A percentile compares a stretch with the other conserved stretches of the same genome.
Conservation (phyloP, 2,888 invertebrate species). For the Hydriomena furcata region DNA sequence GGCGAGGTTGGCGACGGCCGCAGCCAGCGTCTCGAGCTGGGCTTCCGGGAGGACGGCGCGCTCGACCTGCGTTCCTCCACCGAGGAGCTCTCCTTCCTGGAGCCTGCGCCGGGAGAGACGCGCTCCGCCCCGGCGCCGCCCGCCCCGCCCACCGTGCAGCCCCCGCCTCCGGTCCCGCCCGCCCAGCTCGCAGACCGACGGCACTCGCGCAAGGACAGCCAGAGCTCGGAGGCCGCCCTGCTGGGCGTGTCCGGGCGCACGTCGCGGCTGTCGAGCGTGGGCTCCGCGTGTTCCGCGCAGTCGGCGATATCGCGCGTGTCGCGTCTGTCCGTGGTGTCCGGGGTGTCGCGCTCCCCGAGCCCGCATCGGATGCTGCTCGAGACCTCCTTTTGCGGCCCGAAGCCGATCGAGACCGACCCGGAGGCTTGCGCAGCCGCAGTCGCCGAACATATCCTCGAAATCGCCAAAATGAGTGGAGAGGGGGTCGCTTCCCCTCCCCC, state of each 20-base stretch:
- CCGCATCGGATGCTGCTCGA: slow-evolving; percentile 96
- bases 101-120: slow-evolving; percentile 67
- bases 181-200: slow-evolving; percentile 69
- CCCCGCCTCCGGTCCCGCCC: slow-evolving; percentile 48
- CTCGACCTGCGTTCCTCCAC: slow-evolving; percentile 93
- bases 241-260: slow-evolving; percentile 91
- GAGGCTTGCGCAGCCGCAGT: slow-evolving; percentile 75
- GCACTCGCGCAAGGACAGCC: slow-evolving; percentile 88
- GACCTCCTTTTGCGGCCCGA: slow-evolving; percentile 95
- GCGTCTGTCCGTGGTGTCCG: slow-evolving; percentile 77
- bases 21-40: slow-evolving; percentile 69
- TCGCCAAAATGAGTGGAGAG: slow-evolving; percentile 52
- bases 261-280: slow-evolving; percentile 88
- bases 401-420: slow-evolving; percentile 85
- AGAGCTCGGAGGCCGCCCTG: slow-evolving; percentile 90
- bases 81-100: slow-evolving; percentile 93
- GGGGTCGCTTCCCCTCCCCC: slow-evolving; percentile 26
- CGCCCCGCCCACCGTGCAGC: slow-evolving; percentile 45
- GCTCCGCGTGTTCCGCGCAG: slow-evolving; percentile 89
- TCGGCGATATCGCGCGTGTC: slow-evolving; percentile 66
- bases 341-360: slow-evolving; percentile 89
- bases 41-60: slow-evolving; percentile 90
- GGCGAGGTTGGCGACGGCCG: slow-evolving; percentile 57
- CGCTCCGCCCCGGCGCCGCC: slow-evolving; percentile 54
- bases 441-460: slow-evolving; percentile 70